Evolutionary conservation across 2,797 vertebrate genomes (phyloP), one percentile per base, ranked within the genome.

Genomic region (Smutsia gigantea): DNA sequence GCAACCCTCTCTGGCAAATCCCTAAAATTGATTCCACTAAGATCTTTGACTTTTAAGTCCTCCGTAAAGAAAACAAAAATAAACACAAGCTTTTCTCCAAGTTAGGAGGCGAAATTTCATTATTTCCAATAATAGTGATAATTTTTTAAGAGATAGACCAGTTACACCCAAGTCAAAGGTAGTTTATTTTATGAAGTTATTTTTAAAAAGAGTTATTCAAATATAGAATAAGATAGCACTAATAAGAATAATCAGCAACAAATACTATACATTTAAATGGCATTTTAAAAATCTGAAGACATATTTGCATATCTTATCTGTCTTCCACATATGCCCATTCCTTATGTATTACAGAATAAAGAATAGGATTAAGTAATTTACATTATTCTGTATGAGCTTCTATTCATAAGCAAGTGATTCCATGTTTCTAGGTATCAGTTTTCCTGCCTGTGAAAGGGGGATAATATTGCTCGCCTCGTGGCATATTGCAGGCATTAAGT

Each of bases 1-100:
- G 86, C 91, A 83, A 27, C 64, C 25, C 46, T 90, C 90, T 55
- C 82, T 59, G 66, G 88, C 37, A 93, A 96, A 95, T 87, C 61
- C 66, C 96, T 91, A 93, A 91, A 94, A 96, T 61, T 72, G 95
- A 97, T 97, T 96, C 59, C 42, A 72, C 31, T 37, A 89, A 95
- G 82, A 74, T 95, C 78, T 79, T 87, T 93, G 87, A 86, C 68
- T 96, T 97, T 89, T 75, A 93, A 64, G 59, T 86, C 37, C 59
- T 81, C 34, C 78, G 29, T 15, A 89, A 77, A 87, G 75, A 77
- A 92, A 49, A 19, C n/a, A 91, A 71, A 96, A 95, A 94, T 68
- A 93, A 95, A 51, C 25, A 27, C 7, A 46, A 53, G 42, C 17
- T 96, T 90, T 94, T 78, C 74, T 87, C 51, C 53, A 77, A 71